These are phyloP conservation scores for Falcunculus frontatus DNA, from an alignment of 2,113 vertebrate genomes.

Conservation along the genomic window DNA sequence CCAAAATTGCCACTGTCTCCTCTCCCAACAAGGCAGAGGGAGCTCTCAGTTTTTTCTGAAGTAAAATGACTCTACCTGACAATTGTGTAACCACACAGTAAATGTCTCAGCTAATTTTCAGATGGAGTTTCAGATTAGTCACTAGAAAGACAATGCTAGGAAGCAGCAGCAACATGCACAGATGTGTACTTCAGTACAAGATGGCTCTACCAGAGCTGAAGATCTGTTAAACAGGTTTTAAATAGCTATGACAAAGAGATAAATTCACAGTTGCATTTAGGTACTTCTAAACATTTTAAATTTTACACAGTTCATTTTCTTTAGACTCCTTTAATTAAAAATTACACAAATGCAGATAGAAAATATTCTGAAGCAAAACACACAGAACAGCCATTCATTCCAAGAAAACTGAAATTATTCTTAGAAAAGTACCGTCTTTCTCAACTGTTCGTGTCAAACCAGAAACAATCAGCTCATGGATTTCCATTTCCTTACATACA, in stretches of 20 bases:
- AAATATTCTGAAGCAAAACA: background rate
- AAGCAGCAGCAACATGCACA: background rate
- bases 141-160: slow-evolving; percentile 19
- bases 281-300: background rate
- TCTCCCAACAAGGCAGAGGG: background rate
- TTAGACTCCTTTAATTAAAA: background rate
- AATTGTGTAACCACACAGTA: background rate
- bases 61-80: background rate
- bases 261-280: background rate
- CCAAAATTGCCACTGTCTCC: background rate
- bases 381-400: background rate
- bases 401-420: background rate
- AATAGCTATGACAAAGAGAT: background rate
- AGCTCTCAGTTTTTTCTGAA: background rate
- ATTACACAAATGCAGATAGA: background rate
- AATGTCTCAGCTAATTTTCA: background rate
- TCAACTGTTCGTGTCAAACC: background rate
- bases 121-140: slow-evolving; percentile 6
- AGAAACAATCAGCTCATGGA: background rate
- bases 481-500: background rate
- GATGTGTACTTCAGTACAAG: background rate
- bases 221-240: background rate
- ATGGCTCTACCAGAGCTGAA: background rate
- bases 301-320: background rate
- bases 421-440: background rate